Conservation (phyloP, 1,140 invertebrate species). For the Muscidifurax raptorellus region DNA sequence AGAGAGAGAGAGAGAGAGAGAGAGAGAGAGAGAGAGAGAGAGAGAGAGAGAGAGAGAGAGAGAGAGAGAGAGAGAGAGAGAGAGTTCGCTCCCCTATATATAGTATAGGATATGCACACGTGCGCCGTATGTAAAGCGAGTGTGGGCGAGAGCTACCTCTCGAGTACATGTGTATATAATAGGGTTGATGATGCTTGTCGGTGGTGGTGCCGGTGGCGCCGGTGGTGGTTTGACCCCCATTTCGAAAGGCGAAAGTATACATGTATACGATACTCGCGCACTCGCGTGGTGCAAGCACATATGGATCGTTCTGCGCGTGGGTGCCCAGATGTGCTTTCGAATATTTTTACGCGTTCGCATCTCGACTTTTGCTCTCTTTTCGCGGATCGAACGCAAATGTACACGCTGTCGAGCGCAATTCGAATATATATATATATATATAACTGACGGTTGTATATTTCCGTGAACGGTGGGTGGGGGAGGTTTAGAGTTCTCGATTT, state of each 20-base stretch:
- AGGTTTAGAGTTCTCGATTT: constrained; percentile 18
- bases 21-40: neutral
- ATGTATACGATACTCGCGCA: neutral
- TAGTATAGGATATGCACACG: no score
- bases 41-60: neutral
- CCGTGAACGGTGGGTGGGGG: no score
- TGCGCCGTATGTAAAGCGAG: neutral
- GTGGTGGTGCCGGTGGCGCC: neutral
- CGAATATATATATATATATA: constrained; percentile 13
- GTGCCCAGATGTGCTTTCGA: neutral
- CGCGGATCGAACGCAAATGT: no score
- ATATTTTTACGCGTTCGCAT: neutral
- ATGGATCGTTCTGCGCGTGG: neutral
- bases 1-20: neutral
- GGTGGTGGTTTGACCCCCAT: neutral
- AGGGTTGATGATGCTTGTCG: neutral
- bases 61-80: neutral
- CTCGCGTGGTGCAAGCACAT: neutral
- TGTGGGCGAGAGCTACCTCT: neutral
- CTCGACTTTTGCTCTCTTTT: neutral
- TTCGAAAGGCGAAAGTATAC: neutral
- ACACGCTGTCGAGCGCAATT: no score
- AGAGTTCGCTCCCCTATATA: no score
- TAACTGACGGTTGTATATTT: no score
- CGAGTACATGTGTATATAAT: neutral